Base-by-base conservation (phyloP, 2,113 vertebrate genomes). In the Gymnorhina tibicen region DNA sequence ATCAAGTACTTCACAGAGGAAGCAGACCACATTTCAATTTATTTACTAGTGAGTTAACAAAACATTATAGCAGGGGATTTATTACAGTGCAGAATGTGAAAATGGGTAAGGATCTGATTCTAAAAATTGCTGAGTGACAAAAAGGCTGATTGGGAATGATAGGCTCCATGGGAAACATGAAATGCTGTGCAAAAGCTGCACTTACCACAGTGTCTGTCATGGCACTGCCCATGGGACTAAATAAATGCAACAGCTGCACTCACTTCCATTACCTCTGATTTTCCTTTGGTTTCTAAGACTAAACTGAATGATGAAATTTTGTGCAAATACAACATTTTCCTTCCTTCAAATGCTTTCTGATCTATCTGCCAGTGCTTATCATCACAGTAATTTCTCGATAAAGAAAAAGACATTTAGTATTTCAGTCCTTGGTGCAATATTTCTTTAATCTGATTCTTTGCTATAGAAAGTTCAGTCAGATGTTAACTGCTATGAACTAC, bases 401-500 rank as follows among this genome's bases (percentile, higher is more conserved):
- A 91, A 84, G 32, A 74, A 70, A 79, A 72, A 12, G 24, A 49
- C 28, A 9, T 10, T 8, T 41, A 74, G 47, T 42, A 19, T 76
- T 93, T 92, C 59, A 84, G 32, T 60, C 60, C 46, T 64, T 91
- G 53, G 53, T 87, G 42, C 32, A 74, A 13, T 85, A 85, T 97
- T 97, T 80, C 74, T 95, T 97, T 95, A 95, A 97, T 82, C 47
- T 90, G 44, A 50, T 95, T 95, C 59, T 79, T 83, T 95, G 80
- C 41, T 91, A 50, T 47, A 87, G 64, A 82, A 95, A 93, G 39
- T 90, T 96, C 81, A 91, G 86, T 95, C 78, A 92, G 94, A 96
- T 28, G 9, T 97, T 97, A 96, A 96, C 78, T 95, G 50, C 49
- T 76, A 78, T 62, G 63, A 97, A 35, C 75, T 85, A 87, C 74